Percentiles rank a stretch among this genome's conserved stretches.
Conservation (phyloP, 2,113 vertebrate genomes). For the Numida meleagris region DNA sequence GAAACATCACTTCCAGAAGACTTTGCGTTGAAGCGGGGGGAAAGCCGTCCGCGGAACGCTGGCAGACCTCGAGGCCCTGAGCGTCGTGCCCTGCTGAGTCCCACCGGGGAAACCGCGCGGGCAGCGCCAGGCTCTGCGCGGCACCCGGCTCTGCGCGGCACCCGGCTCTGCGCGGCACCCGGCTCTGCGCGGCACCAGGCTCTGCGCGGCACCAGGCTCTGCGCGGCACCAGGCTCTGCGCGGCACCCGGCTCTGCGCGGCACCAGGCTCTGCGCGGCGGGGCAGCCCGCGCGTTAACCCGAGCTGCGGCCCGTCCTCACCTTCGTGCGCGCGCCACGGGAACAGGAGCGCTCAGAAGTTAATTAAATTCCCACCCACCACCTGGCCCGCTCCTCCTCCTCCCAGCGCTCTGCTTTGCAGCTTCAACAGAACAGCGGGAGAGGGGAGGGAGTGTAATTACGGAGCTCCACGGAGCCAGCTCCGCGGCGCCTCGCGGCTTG, state of each 20-base stretch:
- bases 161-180: no score
- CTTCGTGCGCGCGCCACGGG: background rate
- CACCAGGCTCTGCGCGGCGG: no score
- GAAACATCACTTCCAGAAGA: fast-evolving
- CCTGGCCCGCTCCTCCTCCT: constrained; percentile 37
- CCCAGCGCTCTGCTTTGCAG: constrained; percentile 9
- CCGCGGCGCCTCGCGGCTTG: constrained; percentile 47
- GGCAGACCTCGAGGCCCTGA: background rate
- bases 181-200: no score
- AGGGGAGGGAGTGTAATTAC: constrained; percentile 57
- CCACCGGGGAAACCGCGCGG: no score
- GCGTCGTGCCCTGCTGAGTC: fast-evolving
- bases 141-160: no score
- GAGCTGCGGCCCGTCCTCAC: background rate
- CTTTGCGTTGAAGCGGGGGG: background rate
- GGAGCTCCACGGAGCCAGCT: constrained; percentile 48
- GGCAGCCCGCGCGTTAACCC: no score
- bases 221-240: no score
- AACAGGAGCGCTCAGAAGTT: constrained; percentile 26
- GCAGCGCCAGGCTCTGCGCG: no score
- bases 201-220: no score
- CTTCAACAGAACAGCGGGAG: constrained; percentile 13
- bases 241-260: no score
- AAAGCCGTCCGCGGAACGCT: background rate
- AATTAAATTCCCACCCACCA: constrained; percentile 40